Conservation (phyloP, 2,797 vertebrate species). For the Margarornis squamiger region DNA sequence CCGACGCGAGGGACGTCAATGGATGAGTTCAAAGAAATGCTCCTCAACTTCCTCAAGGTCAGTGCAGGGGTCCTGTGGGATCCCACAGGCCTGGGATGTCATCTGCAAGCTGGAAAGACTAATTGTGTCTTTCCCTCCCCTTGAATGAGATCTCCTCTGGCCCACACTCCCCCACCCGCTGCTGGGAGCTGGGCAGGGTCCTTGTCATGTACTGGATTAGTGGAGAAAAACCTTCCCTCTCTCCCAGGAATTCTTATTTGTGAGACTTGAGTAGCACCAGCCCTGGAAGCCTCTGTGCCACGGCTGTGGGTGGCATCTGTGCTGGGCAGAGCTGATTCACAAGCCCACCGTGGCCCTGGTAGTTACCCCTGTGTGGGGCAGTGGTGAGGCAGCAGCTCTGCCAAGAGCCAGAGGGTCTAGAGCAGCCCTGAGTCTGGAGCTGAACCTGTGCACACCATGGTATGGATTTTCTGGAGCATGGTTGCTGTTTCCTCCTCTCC, state of each 20-base stretch:
- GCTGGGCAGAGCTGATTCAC: not conserved
- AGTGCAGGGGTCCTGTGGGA: not conserved
- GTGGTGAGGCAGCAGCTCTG: not conserved
- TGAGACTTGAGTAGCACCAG: not conserved
- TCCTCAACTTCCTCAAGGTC: constrained; percentile 93
- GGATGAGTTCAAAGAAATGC: constrained; percentile 97
- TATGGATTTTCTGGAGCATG: accelerated
- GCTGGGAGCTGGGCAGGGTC: not conserved
- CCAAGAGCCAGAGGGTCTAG: not conserved
- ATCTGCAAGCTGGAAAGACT: not conserved
- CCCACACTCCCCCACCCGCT: accelerated
- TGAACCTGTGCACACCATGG: not conserved
- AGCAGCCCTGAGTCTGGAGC: not conserved
- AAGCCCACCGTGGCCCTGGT: not conserved
- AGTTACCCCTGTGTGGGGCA: not conserved
- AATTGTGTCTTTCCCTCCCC: not conserved
- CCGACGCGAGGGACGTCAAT: constrained; percentile 94
- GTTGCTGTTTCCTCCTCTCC: not conserved
- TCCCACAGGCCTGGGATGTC: not conserved
- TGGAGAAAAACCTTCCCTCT: not conserved
- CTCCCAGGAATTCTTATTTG: not conserved
- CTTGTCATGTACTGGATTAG: accelerated
- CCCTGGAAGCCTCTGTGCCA: not conserved
- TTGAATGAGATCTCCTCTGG: not conserved
- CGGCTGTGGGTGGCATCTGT: not conserved